phyloP scores from a whole-genome alignment of 2,113 vertebrate species.

The Polyodon spathula region DNA sequence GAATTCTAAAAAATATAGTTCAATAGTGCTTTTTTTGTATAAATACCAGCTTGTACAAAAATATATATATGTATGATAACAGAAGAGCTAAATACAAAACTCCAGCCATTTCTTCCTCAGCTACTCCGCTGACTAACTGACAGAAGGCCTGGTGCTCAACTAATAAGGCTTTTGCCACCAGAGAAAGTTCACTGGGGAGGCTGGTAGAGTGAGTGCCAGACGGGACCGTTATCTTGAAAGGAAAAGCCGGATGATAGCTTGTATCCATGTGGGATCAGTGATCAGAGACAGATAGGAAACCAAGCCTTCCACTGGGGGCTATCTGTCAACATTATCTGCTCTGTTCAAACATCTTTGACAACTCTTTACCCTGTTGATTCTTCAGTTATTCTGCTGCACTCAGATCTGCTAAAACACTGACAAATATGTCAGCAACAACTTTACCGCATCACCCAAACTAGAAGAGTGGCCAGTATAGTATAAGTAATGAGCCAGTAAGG shows the following conservation, averaged over 20 bases:
- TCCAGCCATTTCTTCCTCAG: neutral
- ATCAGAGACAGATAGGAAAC: neutral
- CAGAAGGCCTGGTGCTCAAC: neutral
- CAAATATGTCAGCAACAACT: too few relatives aligned
- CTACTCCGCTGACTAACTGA: neutral
- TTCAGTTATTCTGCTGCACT: neutral
- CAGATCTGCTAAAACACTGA: too few relatives aligned
- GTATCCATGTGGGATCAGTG: neutral
- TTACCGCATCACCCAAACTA: too few relatives aligned
- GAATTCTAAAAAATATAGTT: too few relatives aligned
- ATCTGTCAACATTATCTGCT: neutral
- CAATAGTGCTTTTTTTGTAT: too few relatives aligned
- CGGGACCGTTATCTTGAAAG: neutral
- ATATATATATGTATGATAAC: neutral
- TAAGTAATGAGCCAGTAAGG: neutral
- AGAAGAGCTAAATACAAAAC: neutral
- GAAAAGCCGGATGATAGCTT: neutral
- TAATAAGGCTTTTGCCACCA: neutral
- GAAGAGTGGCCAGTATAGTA: neutral
- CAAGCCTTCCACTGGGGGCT: constrained; percentile 1
- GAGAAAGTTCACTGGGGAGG: constrained; percentile 1
- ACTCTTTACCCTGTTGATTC: constrained; percentile 5
- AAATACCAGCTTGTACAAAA: too few relatives aligned
- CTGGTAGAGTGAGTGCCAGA: neutral
- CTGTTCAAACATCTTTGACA: neutral